These are phyloP conservation scores for Suillia variegata DNA, from an alignment of 2,888 invertebrate genomes.

Conservation along the genomic window DNA sequence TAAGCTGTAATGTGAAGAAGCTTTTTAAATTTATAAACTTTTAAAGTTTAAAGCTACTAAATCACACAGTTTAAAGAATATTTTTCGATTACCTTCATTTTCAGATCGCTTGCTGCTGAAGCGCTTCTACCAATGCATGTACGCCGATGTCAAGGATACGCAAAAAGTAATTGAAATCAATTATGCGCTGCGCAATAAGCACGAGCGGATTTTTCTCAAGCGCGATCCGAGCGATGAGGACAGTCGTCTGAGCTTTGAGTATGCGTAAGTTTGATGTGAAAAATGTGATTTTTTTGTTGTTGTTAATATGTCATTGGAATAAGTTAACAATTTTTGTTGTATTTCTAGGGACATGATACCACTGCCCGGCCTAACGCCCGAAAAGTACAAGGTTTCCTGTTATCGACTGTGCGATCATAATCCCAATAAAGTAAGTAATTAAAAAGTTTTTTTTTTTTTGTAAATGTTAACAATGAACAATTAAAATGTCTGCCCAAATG, in stretches of 20 bases:
- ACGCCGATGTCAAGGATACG: slow-evolving; percentile 43
- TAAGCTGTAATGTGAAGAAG: too few species aligned
- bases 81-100: too few species aligned
- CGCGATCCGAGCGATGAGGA: slow-evolving; percentile 61
- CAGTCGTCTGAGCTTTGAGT: slow-evolving; percentile 43
- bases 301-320: background rate
- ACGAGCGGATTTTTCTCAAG: slow-evolving; percentile 64
- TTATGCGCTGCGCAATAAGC: slow-evolving; percentile 63
- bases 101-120: slow-evolving; percentile 49
- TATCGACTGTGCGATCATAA: slow-evolving; percentile 68
- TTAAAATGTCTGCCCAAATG: too few species aligned
- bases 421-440: slow-evolving; percentile 60
- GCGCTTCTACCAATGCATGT: slow-evolving; percentile 49
- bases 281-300: background rate
- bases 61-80: too few species aligned
- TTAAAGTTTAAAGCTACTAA: too few species aligned
- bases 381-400: slow-evolving; percentile 70
- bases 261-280: slow-evolving; percentile 49
- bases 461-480: background rate
- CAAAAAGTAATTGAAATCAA: slow-evolving; percentile 52
- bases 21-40: too few species aligned
- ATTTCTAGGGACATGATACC: slow-evolving; percentile 69
- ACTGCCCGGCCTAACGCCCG: slow-evolving; percentile 68
- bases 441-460: background rate
- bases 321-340: background rate